Evolutionary conservation across 2,113 vertebrate genomes (phyloP).

Genomic region (Cathartes aura): DNA sequence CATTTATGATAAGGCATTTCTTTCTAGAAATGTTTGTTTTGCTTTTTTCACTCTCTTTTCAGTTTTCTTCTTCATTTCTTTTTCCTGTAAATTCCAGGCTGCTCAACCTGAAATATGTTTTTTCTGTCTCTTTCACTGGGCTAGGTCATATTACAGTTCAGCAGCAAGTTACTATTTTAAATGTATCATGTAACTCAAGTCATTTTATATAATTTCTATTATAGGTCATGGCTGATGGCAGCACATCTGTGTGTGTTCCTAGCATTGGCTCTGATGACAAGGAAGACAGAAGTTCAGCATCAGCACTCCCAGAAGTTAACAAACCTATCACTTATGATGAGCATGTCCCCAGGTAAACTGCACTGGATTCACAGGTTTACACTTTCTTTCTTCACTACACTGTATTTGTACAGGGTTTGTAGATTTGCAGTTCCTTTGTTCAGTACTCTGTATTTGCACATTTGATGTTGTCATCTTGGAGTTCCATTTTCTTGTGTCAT

Average conservation of each 20-base stretch:
- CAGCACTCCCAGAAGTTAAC: background rate
- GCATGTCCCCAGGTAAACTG: slow-evolving; percentile 83
- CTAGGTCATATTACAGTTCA: background rate
- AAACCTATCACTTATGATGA: slow-evolving; percentile 60
- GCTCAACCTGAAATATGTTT: background rate
- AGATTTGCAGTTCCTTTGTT: background rate
- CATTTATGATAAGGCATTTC: background rate
- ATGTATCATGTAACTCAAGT: background rate
- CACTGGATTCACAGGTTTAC: background rate
- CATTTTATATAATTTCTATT: background rate
- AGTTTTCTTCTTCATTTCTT: background rate
- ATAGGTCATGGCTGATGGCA: slow-evolving; percentile 89
- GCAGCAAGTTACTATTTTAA: background rate
- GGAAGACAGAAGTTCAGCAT: slow-evolving; percentile 3
- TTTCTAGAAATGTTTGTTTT: background rate
- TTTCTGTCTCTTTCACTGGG: background rate
- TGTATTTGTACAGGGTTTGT: background rate
- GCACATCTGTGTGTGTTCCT: slow-evolving; percentile 63
- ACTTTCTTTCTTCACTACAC: background rate
- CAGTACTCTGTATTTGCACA: background rate
- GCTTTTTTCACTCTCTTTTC: background rate
- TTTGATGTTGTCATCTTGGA: background rate
- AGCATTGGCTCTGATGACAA: slow-evolving; percentile 13
- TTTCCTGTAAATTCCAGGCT: background rate
- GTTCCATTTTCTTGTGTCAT: background rate